Evolutionary conservation across 1,140 invertebrate species (phyloP), one percentile per base, ranked within the genome.

Genomic region (Diachasmimorpha longicaudata): DNA sequence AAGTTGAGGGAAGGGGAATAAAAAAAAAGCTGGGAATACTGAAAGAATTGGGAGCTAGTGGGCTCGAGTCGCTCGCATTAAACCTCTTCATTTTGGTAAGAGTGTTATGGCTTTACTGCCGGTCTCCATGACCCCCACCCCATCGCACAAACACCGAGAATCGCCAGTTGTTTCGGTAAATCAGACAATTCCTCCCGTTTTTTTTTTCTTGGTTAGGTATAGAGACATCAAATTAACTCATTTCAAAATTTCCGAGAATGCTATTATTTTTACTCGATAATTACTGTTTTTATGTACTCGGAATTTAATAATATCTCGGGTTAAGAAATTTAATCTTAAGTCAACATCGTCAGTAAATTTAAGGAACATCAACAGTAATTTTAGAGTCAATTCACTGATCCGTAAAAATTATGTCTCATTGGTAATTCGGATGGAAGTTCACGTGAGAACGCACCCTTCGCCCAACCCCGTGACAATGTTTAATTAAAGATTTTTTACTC

Each of bases 21-120:
- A 63, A 31, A 25, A 63, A 63, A 23, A 63, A 25, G 21, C 25
- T 63, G 21, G 31, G 11, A 23, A 25, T 63, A 25, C 6, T 31
- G 19, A 63, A 31, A 23, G 58, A 63, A 63, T 31, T 21, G 23
- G 23, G 23, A 63, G 23, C 19, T 4, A 63, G 23, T 23, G 58
- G 58, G 31, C 9, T 31, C 76, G 78, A 77, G 75, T 10, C 66
- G 75, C 81, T 75, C 73, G 81, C 82, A 83, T 84, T 84, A 85
- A 85, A 85, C 82, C 82, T 84, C 84, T 85, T 86, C 82, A 86
- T 86, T 85, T 86, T 80, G 79, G 83, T 85, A 86, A 87, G 83
- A 83, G 79, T 83, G 84, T 87, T 84, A 86, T 81, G 80, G 78
- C 74, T 86, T 87, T 87, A 86, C 79, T 78, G 81, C 81, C 74